Evolutionary conservation across 2,888 invertebrate genomes (phyloP).

Genomic region (Brachyopa scutellaris): DNA sequence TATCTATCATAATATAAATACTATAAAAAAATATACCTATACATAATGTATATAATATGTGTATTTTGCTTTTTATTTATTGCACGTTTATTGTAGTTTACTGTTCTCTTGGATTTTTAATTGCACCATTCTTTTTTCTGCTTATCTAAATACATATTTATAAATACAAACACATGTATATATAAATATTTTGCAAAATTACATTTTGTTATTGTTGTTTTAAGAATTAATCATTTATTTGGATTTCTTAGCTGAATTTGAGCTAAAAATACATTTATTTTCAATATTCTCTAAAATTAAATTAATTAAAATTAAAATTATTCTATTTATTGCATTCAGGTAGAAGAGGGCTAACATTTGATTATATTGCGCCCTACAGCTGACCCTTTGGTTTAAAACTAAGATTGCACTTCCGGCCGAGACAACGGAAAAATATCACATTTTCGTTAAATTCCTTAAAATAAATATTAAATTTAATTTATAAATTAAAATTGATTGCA

Average conservation of each 20-base stretch:
- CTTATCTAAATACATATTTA: not conserved
- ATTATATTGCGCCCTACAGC: not conserved
- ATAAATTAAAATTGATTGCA: conserved; percentile 39
- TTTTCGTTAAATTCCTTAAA: conserved; percentile 74
- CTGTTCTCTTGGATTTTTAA: conserved; percentile 21
- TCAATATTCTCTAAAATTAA: conserved; percentile 21
- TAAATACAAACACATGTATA: not conserved
- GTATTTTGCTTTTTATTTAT: not conserved
- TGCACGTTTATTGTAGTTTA: conserved; percentile 31
- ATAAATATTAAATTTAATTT: not conserved
- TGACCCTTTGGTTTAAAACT: conserved; percentile 64
- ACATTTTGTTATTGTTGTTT: conserved; percentile 1
- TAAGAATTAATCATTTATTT: conserved; percentile 52
- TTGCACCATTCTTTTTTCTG: conserved; percentile 29
- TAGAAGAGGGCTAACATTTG: not conserved
- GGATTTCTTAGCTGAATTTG: conserved; percentile 70
- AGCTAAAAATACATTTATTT: conserved; percentile 61
- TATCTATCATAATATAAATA: not conserved
- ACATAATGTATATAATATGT: no score
- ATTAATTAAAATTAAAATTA: conserved; percentile 46
- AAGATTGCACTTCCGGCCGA: conserved; percentile 82
- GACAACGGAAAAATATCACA: conserved; percentile 82
- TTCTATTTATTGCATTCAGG: conserved; percentile 42
- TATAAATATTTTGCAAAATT: not conserved
- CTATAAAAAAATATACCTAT: not conserved